Evolutionary conservation across 2,888 invertebrate species (phyloP).

Genomic region (Lasioglossum leucozonium): DNA sequence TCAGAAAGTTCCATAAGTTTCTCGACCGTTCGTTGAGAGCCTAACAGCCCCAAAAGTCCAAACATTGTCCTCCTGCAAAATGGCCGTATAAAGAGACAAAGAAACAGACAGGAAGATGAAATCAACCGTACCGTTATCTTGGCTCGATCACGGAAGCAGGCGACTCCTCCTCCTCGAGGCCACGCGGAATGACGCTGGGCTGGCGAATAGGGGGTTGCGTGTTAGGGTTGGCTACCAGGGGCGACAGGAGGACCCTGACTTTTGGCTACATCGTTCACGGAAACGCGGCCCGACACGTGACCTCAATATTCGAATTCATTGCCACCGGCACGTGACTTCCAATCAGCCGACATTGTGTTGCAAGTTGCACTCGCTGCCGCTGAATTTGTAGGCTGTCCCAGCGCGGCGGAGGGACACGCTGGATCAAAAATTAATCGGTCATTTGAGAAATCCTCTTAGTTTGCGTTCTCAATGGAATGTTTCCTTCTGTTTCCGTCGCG

Average conservation of each 20-base stretch:
- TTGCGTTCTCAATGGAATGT: neutral
- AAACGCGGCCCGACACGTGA: conserved; percentile 77
- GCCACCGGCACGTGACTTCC: conserved; percentile 81
- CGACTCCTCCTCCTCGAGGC: conserved; percentile 34
- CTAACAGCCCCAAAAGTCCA: neutral
- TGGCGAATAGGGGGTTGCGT: conserved; percentile 23
- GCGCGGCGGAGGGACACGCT: neutral
- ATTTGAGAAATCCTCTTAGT: conserved; percentile 10
- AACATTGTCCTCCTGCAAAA: conserved; percentile 12
- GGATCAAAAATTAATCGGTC: conserved; percentile 41
- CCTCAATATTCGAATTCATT: conserved; percentile 75
- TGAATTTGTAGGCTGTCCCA: conserved; percentile 45
- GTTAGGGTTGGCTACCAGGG: conserved; percentile 38
- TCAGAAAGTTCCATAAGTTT: neutral
- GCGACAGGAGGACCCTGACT: conserved; percentile 58
- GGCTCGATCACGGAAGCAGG: conserved; percentile 48
- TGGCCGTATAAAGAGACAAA: conserved; percentile 24
- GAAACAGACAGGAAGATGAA: conserved; percentile 23
- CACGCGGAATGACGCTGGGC: conserved; percentile 22
- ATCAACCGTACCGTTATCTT: conserved; percentile 42
- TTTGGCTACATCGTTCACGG: conserved; percentile 69
- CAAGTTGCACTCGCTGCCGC: conserved; percentile 49
- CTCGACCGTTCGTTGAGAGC: neutral
- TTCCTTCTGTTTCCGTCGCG: neutral
- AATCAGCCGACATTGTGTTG: conserved; percentile 79